These are phyloP conservation scores for Thunnus albacares DNA, from an alignment of 2,797 vertebrate species.

Conservation along the genomic window DNA sequence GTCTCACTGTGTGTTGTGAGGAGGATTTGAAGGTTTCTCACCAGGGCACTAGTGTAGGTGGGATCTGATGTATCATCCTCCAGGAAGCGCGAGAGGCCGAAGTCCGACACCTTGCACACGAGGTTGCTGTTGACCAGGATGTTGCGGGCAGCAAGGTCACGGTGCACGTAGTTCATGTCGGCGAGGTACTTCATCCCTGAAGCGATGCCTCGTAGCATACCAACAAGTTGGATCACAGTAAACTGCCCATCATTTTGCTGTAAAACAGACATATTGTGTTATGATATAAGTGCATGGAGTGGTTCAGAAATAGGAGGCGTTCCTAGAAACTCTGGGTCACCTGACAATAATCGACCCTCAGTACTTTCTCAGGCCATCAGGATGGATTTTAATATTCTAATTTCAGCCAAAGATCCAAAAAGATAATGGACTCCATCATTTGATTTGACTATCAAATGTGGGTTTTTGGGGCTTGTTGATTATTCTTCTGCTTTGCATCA, in stretches of 20 bases:
- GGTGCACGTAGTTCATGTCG: constrained; percentile 99
- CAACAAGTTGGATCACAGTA: constrained; percentile 98
- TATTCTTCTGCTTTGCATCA: neutral
- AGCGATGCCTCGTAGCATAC: constrained; percentile 96
- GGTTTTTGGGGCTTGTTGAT: neutral
- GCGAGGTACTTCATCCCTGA: constrained; percentile 99
- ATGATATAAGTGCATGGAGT: neutral
- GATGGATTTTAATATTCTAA: neutral
- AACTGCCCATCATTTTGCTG: constrained; percentile 99
- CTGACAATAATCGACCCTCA: neutral
- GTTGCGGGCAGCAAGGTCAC: constrained; percentile 97
- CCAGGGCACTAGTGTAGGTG: constrained; percentile 98
- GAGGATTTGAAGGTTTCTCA: constrained; percentile 72
- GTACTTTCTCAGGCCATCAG: neutral
- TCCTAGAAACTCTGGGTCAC: neutral
- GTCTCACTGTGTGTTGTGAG: neutral
- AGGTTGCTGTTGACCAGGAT: constrained; percentile 99
- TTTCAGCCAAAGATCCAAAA: neutral
- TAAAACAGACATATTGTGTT: constrained; percentile 29
- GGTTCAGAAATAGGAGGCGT: neutral
- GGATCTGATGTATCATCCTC: constrained; percentile 98
- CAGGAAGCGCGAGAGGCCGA: constrained; percentile 96
- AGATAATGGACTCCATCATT: neutral
- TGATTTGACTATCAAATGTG: neutral
- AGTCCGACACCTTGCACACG: constrained; percentile 99